These are phyloP conservation scores for Psilopsiagon aurifrons DNA, from an alignment of 2,113 vertebrate genomes.

Conservation along the genomic window DNA sequence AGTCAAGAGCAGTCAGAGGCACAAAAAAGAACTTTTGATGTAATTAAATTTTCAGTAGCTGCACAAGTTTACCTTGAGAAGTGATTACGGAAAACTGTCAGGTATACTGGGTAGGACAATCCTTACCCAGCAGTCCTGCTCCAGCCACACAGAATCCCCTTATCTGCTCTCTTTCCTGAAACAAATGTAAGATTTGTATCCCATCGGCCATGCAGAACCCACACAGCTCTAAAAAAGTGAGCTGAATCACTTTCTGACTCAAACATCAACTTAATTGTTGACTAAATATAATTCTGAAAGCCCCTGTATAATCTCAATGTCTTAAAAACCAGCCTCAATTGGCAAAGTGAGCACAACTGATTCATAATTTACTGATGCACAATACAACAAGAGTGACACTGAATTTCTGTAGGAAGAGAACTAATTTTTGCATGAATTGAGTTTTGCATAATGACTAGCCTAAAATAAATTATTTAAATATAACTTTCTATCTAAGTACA, in stretches of 20 bases:
- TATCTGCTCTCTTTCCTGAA: neutral
- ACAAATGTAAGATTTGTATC: neutral
- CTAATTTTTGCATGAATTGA: neutral
- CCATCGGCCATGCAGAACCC: neutral
- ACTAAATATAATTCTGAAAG: constrained; percentile 49
- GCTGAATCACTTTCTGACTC: constrained; percentile 44
- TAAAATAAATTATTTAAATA: constrained; percentile 32
- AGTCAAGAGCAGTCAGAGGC: neutral
- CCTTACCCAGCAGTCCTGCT: neutral
- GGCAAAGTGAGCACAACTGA: neutral
- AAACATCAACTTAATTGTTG: constrained; percentile 9
- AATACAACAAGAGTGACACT: neutral
- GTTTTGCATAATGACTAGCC: constrained; percentile 7
- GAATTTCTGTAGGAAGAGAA: neutral
- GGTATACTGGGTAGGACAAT: neutral
- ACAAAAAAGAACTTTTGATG: neutral
- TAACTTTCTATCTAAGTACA: neutral
- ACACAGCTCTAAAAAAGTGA: neutral
- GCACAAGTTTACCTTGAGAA: neutral
- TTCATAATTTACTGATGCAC: constrained; percentile 20
- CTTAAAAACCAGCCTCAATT: neutral
- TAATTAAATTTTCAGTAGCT: neutral
- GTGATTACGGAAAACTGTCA: neutral
- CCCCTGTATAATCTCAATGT: constrained; percentile 1
- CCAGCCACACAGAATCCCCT: neutral